Evolutionary conservation across 2,888 invertebrate species (phyloP).

Genomic region (Xanthia togata): DNA sequence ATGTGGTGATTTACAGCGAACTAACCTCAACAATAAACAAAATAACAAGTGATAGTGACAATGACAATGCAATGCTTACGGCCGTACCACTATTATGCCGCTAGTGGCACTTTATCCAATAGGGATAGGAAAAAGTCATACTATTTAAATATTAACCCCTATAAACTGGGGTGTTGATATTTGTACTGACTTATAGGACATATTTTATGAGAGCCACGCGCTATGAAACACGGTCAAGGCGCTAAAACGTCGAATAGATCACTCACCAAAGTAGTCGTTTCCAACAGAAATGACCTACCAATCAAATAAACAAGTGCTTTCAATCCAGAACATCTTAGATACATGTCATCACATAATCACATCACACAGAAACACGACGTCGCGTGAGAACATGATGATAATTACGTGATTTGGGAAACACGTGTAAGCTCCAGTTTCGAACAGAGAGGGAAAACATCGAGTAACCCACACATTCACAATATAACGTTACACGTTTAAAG

Average conservation of each 20-base stretch:
- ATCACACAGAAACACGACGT: slow-evolving; percentile 19
- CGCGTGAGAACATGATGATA: slow-evolving; percentile 30
- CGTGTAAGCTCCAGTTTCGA: slow-evolving; percentile 46
- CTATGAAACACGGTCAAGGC: not conserved
- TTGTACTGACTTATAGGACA: not conserved
- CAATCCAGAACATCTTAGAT: not conserved
- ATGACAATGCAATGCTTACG: no score
- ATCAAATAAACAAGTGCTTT: slow-evolving; percentile 1
- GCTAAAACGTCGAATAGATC: not conserved
- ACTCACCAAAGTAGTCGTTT: not conserved
- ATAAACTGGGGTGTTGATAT: not conserved
- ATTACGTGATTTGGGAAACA: slow-evolving; percentile 36
- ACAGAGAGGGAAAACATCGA: slow-evolving; percentile 34
- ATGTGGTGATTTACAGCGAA: no score
- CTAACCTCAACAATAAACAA: no score
- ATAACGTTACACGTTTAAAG: slow-evolving; percentile 28
- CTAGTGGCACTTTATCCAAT: no score
- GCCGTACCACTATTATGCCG: no score
- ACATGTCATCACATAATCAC: not conserved
- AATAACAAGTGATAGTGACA: no score
- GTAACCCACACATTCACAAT: slow-evolving; percentile 44
- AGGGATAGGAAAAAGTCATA: no score
- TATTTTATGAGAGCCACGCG: not conserved
- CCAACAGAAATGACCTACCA: not conserved
- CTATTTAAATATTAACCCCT: no score